Evolutionary conservation across 2,888 invertebrate species (phyloP), one percentile per base, ranked within the genome.

Genomic region (Elgonia sp.): DNA sequence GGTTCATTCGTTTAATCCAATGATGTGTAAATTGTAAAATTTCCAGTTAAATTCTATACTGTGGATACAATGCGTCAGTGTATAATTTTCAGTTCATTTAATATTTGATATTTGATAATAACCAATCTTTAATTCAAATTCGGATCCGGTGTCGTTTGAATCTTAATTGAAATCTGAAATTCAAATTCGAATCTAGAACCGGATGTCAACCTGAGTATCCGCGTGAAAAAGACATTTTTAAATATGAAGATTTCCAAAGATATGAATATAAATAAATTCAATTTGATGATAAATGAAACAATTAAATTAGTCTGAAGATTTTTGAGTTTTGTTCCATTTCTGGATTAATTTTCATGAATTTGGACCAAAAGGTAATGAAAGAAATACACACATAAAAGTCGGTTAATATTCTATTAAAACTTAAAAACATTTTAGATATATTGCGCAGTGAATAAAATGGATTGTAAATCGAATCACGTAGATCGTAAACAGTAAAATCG

Each of bases 381-480:
- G 16, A 53, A 53, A 10, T n/a, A 53, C 14, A 53, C 5, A 53
- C 53, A n/a, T 53, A 3, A 53, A 53, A 46, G 16, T 53, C 29
- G n/a, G 14, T 53, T 57, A 10, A 21, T 57, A 57, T 7, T 57
- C 57, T 20, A 57, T 37, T 62, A 2, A 62, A 62, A 29, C 37
- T 14, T 21, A n/a, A 53, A 75, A 57, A 55, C 67, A n/a, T 67
- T 67, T 79, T 29, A 53, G 37, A 37, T 69, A 60, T 60, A 42
- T 60, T 55, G 55, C 12, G 18, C 20, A 69, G 21, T 50, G 50
- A 70, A 60, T 80, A 46, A 62, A 80, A 69, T 62, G 55, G 50
- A 80, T 80, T 80, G 70, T 81, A 72, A 81, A 81, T 81, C 81
- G 72, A 72, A 81, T 81, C 81, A 81, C 72, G 81, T 81, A 72